Base-by-base conservation (phyloP, 1,140 invertebrate genomes). In the Drosophila sproati region DNA sequence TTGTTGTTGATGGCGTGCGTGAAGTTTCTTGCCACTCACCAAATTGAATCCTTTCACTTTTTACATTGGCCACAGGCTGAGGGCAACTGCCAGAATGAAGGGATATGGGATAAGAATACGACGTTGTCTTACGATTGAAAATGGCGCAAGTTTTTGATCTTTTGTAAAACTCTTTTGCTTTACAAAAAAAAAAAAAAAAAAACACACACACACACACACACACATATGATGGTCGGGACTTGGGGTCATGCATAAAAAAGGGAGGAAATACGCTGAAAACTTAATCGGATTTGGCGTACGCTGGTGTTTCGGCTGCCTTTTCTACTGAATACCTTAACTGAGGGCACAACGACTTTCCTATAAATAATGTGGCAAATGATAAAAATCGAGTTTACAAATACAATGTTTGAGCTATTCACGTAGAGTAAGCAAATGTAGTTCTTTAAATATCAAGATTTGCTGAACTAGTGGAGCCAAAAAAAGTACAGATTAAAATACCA, bases 221-320 rank as follows among this genome's bases (percentile, higher is more conserved):
- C 54, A 41, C 47, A 41, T 59, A 68, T 71, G 60, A n/a, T 28
- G 47, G 41, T n/a, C 2, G 8, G n/a, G 45, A 34, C 29, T 8
- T 48, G 51, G 47, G 62, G 50, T 45, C 48, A 54, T 37, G 54
- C 31, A 48, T 31, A 41, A 52, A 41, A 52, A 56, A 10, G 7
- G 12, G 39, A 56, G 20, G 12, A 62, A 43, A 55, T 48, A 32
- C 59, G 72, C 72, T 78, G 83, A 88, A 88, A 89, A 88, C 80
- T 88, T 88, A 88, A 88, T 88, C 83, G 85, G 83, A 88, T 87
- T 87, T 87, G 85, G 73, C 83, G 82, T 78, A 71, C 78, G 78
- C 57, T 64, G 78, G 54, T 73, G 59, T 59, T 61, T 31, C 5
- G 43, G 41, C 39, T 56, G 31, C 34, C 68, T 48, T 59, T 52